phyloP scores from a whole-genome alignment of 2,797 vertebrate genomes.

The Propithecus perrieri region DNA sequence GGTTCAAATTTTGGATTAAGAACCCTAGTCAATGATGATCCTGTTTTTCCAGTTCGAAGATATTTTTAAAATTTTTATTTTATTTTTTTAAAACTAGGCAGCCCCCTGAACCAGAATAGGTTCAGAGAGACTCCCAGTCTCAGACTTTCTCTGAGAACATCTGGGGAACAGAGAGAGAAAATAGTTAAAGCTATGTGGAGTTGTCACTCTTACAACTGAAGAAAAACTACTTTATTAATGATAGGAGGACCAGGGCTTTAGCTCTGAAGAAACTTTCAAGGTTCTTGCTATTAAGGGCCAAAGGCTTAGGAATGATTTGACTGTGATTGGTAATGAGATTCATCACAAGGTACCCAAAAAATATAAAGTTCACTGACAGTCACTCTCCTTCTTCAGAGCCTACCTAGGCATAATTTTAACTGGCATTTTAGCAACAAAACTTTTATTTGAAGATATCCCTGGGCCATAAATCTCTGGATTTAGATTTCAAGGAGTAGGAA shows the following conservation, averaged over 20 bases:
- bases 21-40: not conserved
- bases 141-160: conserved; percentile 8
- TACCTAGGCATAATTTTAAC: not conserved
- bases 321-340: not conserved
- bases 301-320: not conserved
- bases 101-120: not conserved
- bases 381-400: not conserved
- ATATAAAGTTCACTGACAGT: not conserved
- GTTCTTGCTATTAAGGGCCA: not conserved
- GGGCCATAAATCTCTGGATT: not conserved
- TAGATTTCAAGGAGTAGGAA: not conserved
- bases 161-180: not conserved
- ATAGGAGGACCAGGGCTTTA: not conserved
- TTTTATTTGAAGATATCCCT: conserved; percentile 8
- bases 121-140: not conserved
- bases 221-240: not conserved
- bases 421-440: conserved; percentile 10
- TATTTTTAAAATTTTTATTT: no score
- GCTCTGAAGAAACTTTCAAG: not conserved
- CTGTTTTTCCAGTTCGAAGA: not conserved
- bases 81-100: not conserved
- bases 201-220: not conserved
- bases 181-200: not conserved
- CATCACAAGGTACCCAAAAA: not conserved
- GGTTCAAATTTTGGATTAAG: not conserved